Evolutionary conservation across 2,888 invertebrate genomes (phyloP), one percentile per base, ranked within the genome.

Genomic region (Andrena marginata): DNA sequence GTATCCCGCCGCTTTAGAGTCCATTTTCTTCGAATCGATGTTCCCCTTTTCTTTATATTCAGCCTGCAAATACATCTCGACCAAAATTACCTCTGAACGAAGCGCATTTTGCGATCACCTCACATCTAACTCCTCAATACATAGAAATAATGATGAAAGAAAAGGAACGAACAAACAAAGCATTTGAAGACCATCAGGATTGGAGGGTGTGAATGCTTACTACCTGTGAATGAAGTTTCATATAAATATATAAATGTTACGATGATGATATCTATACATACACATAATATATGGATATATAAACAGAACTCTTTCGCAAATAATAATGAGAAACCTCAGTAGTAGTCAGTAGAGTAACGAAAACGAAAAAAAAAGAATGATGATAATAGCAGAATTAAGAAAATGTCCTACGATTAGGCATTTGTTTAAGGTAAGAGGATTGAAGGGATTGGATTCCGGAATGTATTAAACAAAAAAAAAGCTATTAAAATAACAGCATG

Each of bases 221-320:
- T 92, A 92, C 90, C 90, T 91, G 91, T 90, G 91, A 90, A 91
- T 92, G 92, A 92, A 92, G 91, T 92, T 92, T 92, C 89, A 90
- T 90, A 91, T 89, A 88, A 90, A 91, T 92, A 91, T 91, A 91
- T 91, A 83, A 90, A 92, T 91, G 92, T 92, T 92, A 89, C 85
- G 88, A 89, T 78, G 86, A 88, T 90, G 85, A 90, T 89, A 89
- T 89, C 88, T 92, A 89, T 89, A 89, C 77, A 87, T 89, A 89
- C 86, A 85, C 86, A 89, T 87, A 89, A 87, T 88, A 88, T 88
- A 88, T 84, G 84, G 80, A 82, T 85, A 87, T 86, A 88, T 84
- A 85, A 87, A 78, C 88, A 75, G 80, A 85, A 86, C 83, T 87
- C 82, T 89, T 85, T 90, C 85, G 82, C 88, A 78, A 89, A 89